A percentile compares a stretch with the other conserved stretches of the same genome.
phyloP scores from a whole-genome alignment of 1,140 invertebrate genomes.

The Gonioctena quinquepunctata region DNA sequence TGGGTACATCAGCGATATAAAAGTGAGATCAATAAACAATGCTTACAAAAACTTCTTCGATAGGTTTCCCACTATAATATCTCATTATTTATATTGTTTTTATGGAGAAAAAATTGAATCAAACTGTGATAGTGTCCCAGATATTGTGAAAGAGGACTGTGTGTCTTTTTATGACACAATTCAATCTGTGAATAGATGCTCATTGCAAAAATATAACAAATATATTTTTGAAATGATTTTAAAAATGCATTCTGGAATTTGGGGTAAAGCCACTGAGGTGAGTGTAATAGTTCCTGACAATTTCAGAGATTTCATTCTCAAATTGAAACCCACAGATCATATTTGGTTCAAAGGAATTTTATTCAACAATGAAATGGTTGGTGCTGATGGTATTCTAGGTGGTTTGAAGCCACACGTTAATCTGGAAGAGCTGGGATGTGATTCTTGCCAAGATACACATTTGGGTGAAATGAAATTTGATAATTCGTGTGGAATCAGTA shows the following conservation, averaged over 20 bases:
- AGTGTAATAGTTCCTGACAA: constrained; percentile 64
- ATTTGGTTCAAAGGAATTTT: constrained; percentile 72
- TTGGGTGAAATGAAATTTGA: constrained; percentile 59
- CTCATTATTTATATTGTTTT: constrained; percentile 66
- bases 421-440: constrained; percentile 68
- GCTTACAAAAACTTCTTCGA: constrained; percentile 61
- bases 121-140: constrained; percentile 59
- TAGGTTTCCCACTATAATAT: constrained; percentile 64
- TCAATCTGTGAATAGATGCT: constrained; percentile 63
- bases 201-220: constrained; percentile 70
- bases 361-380: constrained; percentile 34
- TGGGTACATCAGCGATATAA: constrained; percentile 70
- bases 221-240: constrained; percentile 66
- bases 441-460: constrained; percentile 65
- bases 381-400: constrained; percentile 60
- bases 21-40: constrained; percentile 66
- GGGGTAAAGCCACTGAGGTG: constrained; percentile 66
- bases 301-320: constrained; percentile 72
- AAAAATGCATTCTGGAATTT: constrained; percentile 69
- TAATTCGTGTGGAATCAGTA: constrained; percentile 51
- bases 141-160: constrained; percentile 59
- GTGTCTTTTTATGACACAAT: constrained; percentile 59
- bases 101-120: constrained; percentile 67
- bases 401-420: constrained; percentile 62
- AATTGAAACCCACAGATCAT: constrained; percentile 68